Base-by-base conservation (phyloP, 92 coral and sea anemone genomes). In the Palythoa grandiflora region DNA sequence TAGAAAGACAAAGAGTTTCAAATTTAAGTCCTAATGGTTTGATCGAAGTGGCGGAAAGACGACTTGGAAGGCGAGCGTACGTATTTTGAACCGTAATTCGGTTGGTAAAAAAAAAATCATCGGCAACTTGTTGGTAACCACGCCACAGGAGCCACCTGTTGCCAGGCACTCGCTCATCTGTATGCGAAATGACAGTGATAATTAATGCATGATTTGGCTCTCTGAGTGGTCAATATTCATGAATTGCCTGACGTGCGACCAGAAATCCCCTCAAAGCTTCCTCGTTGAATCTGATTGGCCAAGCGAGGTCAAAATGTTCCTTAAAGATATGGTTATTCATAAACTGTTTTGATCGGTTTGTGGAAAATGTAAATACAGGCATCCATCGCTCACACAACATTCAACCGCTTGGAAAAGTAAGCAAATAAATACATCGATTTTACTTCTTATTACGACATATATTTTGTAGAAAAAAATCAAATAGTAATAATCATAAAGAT, bases 111-210 rank as follows among this genome's bases (percentile, higher is more conserved):
- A 92, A 89, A 83, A 86, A 84, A 87, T 80, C 88, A 77, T 68
- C 53, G 38, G 80, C 48, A 63, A 83, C 86, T 84, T 87, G 83
- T 84, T 80, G 94, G 94, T 85, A 88, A 88, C 92, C 88, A 89
- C 47, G 89, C 90, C 48, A 78, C 72, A 78, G 63, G 74, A 84
- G 92, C 96, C 98, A 95, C 98, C 98, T 95, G 98, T 95, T 95
- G 98, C 98, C 96, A 91, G 91, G 98, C 89, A 52, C 86, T 47
- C 87, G 87, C 96, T 95, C 90, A 93, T 93, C 94, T 90, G 85
- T 94, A 90, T 94, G 92, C 96, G 92, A 91, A 89, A 77, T 83
- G 92, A 90, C 84, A 90, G 91, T 89, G 93, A 95, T 95, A 93
- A 95, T 95, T 95, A 89, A 95, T 95, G 80, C 83, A 84, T 75